phyloP scores from a whole-genome alignment of 92 coral and sea anemone genomes.

The Parazoanthus atlanticus region DNA sequence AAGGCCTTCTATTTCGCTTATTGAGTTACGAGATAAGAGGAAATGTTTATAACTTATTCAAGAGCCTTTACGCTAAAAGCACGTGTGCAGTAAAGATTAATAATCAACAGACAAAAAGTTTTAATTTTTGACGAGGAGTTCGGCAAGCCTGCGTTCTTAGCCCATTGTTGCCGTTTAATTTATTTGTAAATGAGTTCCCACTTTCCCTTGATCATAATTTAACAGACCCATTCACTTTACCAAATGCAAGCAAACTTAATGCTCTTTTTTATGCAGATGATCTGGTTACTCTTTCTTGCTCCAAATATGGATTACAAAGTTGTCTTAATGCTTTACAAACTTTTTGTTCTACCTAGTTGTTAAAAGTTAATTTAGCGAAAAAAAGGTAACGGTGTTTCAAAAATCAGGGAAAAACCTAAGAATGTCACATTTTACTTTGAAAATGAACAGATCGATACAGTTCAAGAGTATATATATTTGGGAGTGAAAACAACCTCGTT shows the following conservation, averaged over 20 bases:
- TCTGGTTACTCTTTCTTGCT: neutral
- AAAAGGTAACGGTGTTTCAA: neutral
- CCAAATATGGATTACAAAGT: constrained; percentile 18
- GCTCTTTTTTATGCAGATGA: neutral
- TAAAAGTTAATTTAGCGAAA: neutral
- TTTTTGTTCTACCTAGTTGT: neutral
- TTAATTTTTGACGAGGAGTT: constrained; percentile 45
- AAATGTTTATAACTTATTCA: too few species aligned
- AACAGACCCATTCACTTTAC: constrained; percentile 35
- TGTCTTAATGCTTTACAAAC: constrained; percentile 7
- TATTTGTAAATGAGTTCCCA: constrained; percentile 47
- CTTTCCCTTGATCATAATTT: neutral
- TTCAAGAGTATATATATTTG: neutral
- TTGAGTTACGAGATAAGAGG: too few species aligned
- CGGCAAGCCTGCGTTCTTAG: constrained; percentile 56
- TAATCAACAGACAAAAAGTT: constrained; percentile 15
- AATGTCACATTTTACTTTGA: neutral
- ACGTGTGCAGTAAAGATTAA: neutral
- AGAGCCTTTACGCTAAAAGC: too few species aligned
- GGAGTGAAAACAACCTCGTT: neutral
- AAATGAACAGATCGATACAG: too few species aligned
- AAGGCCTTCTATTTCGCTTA: too few species aligned
- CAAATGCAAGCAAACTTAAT: constrained; percentile 19
- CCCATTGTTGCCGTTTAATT: constrained; percentile 48
- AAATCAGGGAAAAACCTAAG: neutral